Evolutionary conservation across 2,113 vertebrate species (phyloP).

Genomic region (Poecile atricapillus): DNA sequence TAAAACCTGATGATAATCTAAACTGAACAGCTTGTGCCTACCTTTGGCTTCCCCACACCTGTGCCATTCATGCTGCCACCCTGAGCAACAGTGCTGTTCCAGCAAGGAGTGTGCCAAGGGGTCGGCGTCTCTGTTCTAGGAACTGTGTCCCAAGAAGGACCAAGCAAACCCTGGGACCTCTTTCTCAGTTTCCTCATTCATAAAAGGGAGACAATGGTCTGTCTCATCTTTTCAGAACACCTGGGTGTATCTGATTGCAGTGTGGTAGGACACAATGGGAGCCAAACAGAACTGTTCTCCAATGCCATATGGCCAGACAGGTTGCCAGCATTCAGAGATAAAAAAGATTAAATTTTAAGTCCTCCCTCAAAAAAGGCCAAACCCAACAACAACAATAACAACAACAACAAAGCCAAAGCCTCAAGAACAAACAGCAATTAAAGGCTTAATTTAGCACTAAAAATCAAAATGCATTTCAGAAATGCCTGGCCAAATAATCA

Average conservation of each 20-base stretch:
- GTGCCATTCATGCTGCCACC: background rate
- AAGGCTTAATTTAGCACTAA: background rate
- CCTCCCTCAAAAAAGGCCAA: background rate
- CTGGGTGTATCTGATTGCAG: background rate
- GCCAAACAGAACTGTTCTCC: background rate
- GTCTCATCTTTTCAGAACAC: background rate
- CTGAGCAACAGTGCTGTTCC: background rate
- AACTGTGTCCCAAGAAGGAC: background rate
- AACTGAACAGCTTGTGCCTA: background rate
- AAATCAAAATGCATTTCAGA: background rate
- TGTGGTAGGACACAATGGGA: background rate
- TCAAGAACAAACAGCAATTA: background rate
- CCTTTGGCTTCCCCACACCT: background rate
- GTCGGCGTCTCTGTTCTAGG: background rate
- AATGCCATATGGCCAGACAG: background rate
- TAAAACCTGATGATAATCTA: background rate
- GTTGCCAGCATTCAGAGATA: background rate
- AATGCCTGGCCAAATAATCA: background rate
- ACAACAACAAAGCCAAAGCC: background rate
- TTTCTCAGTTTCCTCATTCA: slow-evolving; percentile 28
- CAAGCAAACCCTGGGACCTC: background rate
- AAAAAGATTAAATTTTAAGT: background rate
- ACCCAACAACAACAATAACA: background rate
- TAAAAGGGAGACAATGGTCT: background rate
- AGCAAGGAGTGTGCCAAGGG: background rate